phyloP scores from a whole-genome alignment of 1,140 invertebrate species.

The Helicoverpa armigera region DNA sequence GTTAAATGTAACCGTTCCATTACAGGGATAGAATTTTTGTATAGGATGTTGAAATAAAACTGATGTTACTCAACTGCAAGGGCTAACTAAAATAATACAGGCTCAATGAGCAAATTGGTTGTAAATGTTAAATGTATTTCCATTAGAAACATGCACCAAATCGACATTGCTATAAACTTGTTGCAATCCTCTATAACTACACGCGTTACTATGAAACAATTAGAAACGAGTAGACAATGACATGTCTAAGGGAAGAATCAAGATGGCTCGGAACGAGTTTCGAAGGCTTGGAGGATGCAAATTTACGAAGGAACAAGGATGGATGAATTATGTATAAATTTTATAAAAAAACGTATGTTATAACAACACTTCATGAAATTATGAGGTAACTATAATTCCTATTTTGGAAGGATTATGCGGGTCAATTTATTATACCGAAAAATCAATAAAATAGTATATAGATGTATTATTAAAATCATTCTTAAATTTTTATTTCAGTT shows the following conservation, averaged over 20 bases:
- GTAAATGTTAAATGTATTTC: slow-evolving; percentile 29
- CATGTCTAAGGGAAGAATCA: not conserved
- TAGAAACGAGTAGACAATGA: slow-evolving; percentile 49
- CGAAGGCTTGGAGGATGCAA: slow-evolving; percentile 7
- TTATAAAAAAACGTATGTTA: not conserved
- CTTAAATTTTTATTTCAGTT: slow-evolving; percentile 10
- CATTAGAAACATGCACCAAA: slow-evolving; percentile 45
- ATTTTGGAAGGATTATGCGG: not conserved
- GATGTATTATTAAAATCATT: slow-evolving; percentile 10
- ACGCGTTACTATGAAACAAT: slow-evolving; percentile 23
- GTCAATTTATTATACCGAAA: slow-evolving; percentile 3
- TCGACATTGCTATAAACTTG: slow-evolving; percentile 44
- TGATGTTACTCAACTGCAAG: not conserved
- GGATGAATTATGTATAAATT: slow-evolving; percentile 23
- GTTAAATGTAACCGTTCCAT: slow-evolving; percentile 51
- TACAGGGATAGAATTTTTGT: slow-evolving; percentile 58
- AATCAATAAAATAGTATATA: slow-evolving; percentile 1
- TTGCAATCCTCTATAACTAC: slow-evolving; percentile 48
- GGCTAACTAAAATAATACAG: slow-evolving; percentile 20
- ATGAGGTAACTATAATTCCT: slow-evolving; percentile 20
- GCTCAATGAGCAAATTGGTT: slow-evolving; percentile 34
- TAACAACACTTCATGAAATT: slow-evolving; percentile 1
- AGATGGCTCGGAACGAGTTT: slow-evolving; percentile 4
- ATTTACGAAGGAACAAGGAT: slow-evolving; percentile 12
- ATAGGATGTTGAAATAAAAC: slow-evolving; percentile 50